Base-by-base conservation (phyloP, 2,113 vertebrate species). In the Salvelinus namaycush region DNA sequence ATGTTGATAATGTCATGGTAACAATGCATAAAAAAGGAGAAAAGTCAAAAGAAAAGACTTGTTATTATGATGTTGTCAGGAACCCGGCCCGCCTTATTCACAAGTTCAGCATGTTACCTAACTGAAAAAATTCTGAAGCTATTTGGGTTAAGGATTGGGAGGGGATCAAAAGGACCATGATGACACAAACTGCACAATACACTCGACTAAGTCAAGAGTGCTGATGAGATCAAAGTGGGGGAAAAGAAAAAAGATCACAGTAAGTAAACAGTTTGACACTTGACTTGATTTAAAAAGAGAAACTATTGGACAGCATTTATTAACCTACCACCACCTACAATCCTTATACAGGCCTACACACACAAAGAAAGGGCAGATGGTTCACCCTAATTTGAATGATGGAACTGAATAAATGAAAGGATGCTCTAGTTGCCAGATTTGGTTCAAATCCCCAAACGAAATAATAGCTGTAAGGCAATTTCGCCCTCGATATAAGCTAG, bases 381-480 rank as follows among this genome's bases (percentile, higher is more conserved):
- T 79, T 81, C 83, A 76, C 27, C 39, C 39, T 9, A 70, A 83
- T 84, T 88, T 87, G 72, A 79, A 75, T 70, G 79, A 83, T 77
- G 77, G 80, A 86, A 81, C 82, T 68, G 83, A 82, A 83, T 44
- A 88, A 81, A 70, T 66, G 76, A 83, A 74, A 79, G 69, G 77
- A 87, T 86, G 69, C 12, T 73, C n/a, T 59, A 85, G 93, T 93
- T 94, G 93, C 93, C 92, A 94, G 85, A 80, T 91, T 81, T 73
- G 62, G 13, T 0, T 22, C 0, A 13, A 59, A 48, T 9, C 57
- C 72, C 54, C 51, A 31, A 18, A 68, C 59, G 16, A 1, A 54
- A 29, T 57, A 51, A 64, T 11, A 12, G 14, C 57, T 14, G n/a
- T 44, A 44, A 9, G 39, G 9, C 9, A 9, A 11, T 4, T 49